Percentiles rank a stretch among this genome's conserved stretches.
Conservation (phyloP, 2,113 vertebrate species). For the Ophiodon elongatus region DNA sequence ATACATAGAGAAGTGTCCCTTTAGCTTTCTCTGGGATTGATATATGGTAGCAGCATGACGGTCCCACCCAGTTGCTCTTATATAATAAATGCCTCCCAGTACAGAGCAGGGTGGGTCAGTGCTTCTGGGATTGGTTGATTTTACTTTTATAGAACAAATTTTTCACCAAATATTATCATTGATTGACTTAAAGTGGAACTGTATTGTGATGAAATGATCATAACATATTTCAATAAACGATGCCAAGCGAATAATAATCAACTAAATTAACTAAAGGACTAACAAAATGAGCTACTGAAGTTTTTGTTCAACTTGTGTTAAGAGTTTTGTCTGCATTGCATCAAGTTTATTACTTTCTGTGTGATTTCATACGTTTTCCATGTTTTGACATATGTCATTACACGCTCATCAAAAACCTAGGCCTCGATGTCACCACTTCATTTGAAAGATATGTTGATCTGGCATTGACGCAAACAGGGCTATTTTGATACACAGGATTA, state of each 20-base stretch:
- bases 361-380: neutral
- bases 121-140: neutral
- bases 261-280: neutral
- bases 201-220: neutral
- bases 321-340: neutral
- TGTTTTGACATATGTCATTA: slow-evolving; percentile 8
- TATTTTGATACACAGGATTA: slow-evolving; percentile 49
- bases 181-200: neutral
- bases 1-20: slow-evolving; percentile 58
- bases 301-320: neutral
- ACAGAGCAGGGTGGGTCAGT: neutral
- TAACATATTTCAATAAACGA: neutral
- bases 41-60: slow-evolving; percentile 59
- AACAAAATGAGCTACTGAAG: neutral
- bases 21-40: slow-evolving; percentile 49
- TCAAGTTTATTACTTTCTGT: neutral
- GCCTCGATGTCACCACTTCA: slow-evolving; percentile 18
- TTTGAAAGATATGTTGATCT: slow-evolving; percentile 15
- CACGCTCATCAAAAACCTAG: slow-evolving; percentile 14
- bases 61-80: slow-evolving; percentile 51
- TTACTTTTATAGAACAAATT: neutral
- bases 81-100: slow-evolving; percentile 58
- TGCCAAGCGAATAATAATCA: neutral
- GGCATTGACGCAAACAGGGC: neutral
- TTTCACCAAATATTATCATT: neutral